Evolutionary conservation across 2,888 invertebrate genomes (phyloP).

Genomic region (Electrophaes corylata): DNA sequence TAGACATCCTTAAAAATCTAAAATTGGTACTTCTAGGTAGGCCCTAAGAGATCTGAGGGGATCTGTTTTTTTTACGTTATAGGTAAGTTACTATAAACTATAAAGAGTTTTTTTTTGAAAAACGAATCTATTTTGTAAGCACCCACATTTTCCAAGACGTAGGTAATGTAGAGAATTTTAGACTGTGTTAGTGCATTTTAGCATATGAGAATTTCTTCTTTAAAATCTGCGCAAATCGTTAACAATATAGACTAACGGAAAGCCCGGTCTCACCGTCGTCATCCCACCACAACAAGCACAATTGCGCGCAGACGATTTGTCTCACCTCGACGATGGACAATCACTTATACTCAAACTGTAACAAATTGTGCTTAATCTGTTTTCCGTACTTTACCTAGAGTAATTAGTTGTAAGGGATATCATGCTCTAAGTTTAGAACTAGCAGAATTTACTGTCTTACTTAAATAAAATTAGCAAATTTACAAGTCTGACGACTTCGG

Average conservation of each 20-base stretch:
- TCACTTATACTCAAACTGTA: conserved; percentile 48
- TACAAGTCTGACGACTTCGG: conserved; percentile 20
- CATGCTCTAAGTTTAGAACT: conserved; percentile 39
- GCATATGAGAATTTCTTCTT: conserved; percentile 12
- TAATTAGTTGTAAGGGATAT: conserved; percentile 37
- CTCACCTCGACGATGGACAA: conserved; percentile 47
- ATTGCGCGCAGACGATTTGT: conserved; percentile 65
- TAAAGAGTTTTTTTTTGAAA: background rate
- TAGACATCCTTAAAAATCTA: no score
- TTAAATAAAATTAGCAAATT: conserved; percentile 25
- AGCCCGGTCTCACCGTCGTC: conserved; percentile 49
- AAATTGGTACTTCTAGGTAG: no score
- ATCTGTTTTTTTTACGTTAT: no score
- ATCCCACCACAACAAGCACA: conserved; percentile 41
- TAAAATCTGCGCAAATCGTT: conserved; percentile 43
- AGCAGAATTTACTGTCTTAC: conserved; percentile 19
- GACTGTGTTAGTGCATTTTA: no score
- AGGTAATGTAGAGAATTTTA: background rate
- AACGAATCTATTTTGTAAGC: background rate
- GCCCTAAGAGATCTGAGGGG: no score
- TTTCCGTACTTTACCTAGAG: conserved; percentile 28
- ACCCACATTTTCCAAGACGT: conserved; percentile 4
- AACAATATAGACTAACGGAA: conserved; percentile 51
- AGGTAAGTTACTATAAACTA: no score
- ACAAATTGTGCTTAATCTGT: conserved; percentile 63